A percentile compares a stretch with the other conserved stretches of the same genome.
These are phyloP conservation scores for Poecilia wingei DNA, from an alignment of 2,797 vertebrate species.

Conservation along the genomic window DNA sequence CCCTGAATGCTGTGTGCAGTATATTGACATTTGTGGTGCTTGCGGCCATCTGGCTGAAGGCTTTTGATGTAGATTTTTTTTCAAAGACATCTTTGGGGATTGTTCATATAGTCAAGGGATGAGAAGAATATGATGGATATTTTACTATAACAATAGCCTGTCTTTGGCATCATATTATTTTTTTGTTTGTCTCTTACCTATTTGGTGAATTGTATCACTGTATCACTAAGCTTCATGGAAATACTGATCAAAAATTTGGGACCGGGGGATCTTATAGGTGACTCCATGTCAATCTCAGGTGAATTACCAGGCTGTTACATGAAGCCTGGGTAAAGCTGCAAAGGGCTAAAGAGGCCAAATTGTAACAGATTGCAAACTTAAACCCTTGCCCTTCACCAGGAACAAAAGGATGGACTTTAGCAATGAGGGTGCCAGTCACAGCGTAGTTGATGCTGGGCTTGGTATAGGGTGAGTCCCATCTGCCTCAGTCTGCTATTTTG, in stretches of 20 bases:
- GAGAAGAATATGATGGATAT: slow-evolving; percentile 69
- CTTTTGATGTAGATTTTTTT: slow-evolving; percentile 67
- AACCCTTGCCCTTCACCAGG: slow-evolving; percentile 52
- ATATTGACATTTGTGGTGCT: slow-evolving; percentile 57
- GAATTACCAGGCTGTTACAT: slow-evolving; percentile 55
- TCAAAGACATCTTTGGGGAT: slow-evolving; percentile 56
- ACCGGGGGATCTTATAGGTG: slow-evolving; percentile 47
- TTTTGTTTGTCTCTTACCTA: slow-evolving; percentile 41
- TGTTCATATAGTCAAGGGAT: slow-evolving; percentile 49
- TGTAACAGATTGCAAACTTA: slow-evolving; percentile 72
- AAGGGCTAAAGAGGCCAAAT: slow-evolving; percentile 64
- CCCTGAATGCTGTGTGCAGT: slow-evolving; percentile 65
- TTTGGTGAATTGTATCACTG: slow-evolving; percentile 56
- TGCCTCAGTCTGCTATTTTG: slow-evolving; percentile 61
- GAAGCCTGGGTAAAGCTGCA: slow-evolving; percentile 14
- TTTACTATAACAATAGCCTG: slow-evolving; percentile 41
- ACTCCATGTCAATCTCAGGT: slow-evolving; percentile 42
- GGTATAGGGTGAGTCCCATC: slow-evolving; percentile 69
- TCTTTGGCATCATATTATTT: slow-evolving; percentile 63
- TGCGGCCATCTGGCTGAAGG: slow-evolving; percentile 52
- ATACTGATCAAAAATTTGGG: slow-evolving; percentile 58
- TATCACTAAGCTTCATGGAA: slow-evolving; percentile 37
- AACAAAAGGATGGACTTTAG: slow-evolving; percentile 51
- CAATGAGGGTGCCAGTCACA: slow-evolving; percentile 67
- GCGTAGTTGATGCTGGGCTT: slow-evolving; percentile 64